Conservation (phyloP, 53 echinoderm and acorn worm genomes). For the Crossaster papposus region DNA sequence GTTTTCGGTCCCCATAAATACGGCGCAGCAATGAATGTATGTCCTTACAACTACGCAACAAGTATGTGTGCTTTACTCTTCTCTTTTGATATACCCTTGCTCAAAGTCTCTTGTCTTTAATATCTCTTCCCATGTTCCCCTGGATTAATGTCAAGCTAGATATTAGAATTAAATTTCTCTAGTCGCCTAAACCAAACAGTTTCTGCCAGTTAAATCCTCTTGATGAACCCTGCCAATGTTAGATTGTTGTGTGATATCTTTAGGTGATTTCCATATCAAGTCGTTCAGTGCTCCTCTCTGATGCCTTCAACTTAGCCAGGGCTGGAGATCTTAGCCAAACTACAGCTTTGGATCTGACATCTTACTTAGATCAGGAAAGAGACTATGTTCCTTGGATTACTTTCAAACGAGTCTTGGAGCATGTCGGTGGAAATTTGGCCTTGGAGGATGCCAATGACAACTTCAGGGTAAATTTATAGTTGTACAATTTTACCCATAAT, state of each 20-base stretch:
- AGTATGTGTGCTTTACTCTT: background rate
- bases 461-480: conserved; percentile 10
- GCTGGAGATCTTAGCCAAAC: conserved; percentile 60
- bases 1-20: too few relatives aligned
- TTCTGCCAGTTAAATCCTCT: too few relatives aligned
- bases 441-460: conserved; percentile 25
- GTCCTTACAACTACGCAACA: too few relatives aligned
- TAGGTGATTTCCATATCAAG: conserved; percentile 65
- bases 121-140: background rate
- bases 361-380: conserved; percentile 61
- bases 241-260: background rate
- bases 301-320: conserved; percentile 73
- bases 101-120: background rate
- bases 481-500: too few relatives aligned
- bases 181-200: too few relatives aligned
- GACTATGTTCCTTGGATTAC: conserved; percentile 77
- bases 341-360: conserved; percentile 63
- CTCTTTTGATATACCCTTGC: too few relatives aligned
- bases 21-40: too few relatives aligned
- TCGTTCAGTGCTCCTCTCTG: conserved; percentile 68
- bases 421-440: conserved; percentile 66
- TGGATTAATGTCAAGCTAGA: background rate
- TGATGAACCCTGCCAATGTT: background rate
- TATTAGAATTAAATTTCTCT: too few relatives aligned
- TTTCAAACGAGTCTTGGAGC: conserved; percentile 45